phyloP scores from a whole-genome alignment of 2,113 vertebrate genomes.

The Monopterus albus region DNA sequence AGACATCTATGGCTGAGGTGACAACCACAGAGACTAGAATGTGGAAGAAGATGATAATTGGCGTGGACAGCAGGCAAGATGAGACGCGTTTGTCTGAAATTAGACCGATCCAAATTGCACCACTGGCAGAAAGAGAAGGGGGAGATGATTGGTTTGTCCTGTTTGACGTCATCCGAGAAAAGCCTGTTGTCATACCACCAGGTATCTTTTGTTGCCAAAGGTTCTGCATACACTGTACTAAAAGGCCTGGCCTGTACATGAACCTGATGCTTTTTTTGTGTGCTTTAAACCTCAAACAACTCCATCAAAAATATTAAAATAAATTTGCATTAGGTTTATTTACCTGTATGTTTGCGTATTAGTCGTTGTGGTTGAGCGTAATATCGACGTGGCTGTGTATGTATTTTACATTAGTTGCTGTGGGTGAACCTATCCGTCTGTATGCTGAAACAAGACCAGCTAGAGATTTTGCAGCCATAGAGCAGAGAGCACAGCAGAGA shows the following conservation, averaged over 20 bases:
- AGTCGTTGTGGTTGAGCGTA: conserved; percentile 42
- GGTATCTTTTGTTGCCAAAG: conserved; percentile 46
- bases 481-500: conserved; percentile 40
- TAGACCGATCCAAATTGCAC: conserved; percentile 14
- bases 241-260: neutral
- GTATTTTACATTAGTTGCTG: conserved; percentile 31
- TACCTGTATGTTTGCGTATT: conserved; percentile 19
- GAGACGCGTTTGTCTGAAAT: conserved; percentile 45
- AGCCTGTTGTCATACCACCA: conserved; percentile 39
- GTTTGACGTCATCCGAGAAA: conserved; percentile 46
- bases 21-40: conserved; percentile 43
- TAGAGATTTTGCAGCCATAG: conserved; percentile 32
- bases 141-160: conserved; percentile 65
- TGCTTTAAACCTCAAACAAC: too few species aligned
- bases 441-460: conserved; percentile 31
- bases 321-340: neutral
- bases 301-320: too few species aligned
- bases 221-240: neutral
- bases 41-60: conserved; percentile 61
- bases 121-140: conserved; percentile 25
- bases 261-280: neutral
- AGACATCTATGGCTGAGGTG: conserved; percentile 37
- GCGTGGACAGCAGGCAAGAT: conserved; percentile 38
- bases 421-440: conserved; percentile 16
- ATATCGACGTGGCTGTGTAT: conserved; percentile 26